Conservation (phyloP, 2,797 vertebrate species). For the Hemitrygon akajei region DNA sequence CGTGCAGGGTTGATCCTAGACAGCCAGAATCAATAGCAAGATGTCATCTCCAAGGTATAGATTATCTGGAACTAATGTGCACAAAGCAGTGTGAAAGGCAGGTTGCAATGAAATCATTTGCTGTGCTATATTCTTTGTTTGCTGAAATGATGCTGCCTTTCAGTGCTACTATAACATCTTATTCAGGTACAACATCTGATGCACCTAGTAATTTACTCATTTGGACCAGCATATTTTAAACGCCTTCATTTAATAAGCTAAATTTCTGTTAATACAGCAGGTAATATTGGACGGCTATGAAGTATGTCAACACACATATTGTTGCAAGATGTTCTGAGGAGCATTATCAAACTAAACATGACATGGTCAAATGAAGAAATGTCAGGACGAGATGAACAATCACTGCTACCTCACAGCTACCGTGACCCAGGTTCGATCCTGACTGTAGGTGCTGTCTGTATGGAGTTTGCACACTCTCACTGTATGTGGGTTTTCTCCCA, state of each 20-base stretch:
- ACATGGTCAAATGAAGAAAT: not conserved
- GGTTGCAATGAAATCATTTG: conserved; percentile 40
- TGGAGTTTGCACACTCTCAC: too few species aligned
- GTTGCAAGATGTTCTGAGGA: not conserved
- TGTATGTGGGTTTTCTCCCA: too few species aligned
- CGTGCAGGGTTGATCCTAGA: not conserved
- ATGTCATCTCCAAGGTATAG: not conserved
- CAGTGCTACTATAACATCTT: conserved; percentile 38
- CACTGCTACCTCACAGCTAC: not conserved
- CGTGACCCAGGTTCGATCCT: too few species aligned
- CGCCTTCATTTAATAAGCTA: conserved; percentile 20
- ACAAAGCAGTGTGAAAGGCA: conserved; percentile 29
- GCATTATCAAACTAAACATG: not conserved
- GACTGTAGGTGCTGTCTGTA: too few species aligned
- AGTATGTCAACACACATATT: not conserved
- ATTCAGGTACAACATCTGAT: conserved; percentile 42
- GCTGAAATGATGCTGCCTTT: conserved; percentile 35
- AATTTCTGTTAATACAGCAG: not conserved
- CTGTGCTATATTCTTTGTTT: conserved; percentile 39
- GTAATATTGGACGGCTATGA: not conserved
- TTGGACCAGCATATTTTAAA: conserved; percentile 38
- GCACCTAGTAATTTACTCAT: conserved; percentile 40
- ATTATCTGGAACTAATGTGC: conserved; percentile 18
- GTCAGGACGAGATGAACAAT: not conserved
- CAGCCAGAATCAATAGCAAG: not conserved